These are phyloP conservation scores for Galleria mellonella DNA, from an alignment of 1,140 invertebrate species.

Conservation along the genomic window DNA sequence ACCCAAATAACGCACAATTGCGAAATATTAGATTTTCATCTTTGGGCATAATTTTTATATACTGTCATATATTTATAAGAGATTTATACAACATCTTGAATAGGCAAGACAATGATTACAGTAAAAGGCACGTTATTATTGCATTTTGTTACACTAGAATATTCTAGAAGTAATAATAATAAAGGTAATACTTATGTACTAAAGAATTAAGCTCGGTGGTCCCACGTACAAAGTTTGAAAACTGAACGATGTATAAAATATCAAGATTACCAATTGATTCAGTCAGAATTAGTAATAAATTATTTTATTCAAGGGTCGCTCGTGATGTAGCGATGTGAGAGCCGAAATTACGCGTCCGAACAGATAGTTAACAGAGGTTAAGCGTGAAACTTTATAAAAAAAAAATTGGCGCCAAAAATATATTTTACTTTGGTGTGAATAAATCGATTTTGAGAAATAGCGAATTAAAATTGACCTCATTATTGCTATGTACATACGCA, in stretches of 20 bases:
- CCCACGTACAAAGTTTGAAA: conserved; percentile 1
- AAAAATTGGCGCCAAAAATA: too few species aligned
- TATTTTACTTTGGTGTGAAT: too few species aligned
- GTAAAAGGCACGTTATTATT: conserved; percentile 37
- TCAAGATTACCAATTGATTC: conserved; percentile 1
- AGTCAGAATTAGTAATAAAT: conserved; percentile 6
- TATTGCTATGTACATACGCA: too few species aligned
- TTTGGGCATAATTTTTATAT: too few species aligned
- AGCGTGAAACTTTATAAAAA: too few species aligned
- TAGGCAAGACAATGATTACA: conserved; percentile 39
- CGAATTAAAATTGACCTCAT: too few species aligned
- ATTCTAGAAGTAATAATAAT: neutral
- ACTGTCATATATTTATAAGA: too few species aligned
- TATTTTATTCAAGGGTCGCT: neutral
- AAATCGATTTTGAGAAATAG: too few species aligned
- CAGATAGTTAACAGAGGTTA: neutral
- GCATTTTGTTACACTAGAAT: conserved; percentile 15
- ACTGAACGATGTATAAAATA: conserved; percentile 1
- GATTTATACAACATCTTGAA: conserved; percentile 10
- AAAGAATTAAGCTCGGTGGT: conserved; percentile 12
- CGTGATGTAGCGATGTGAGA: too few species aligned
- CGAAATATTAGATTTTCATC: too few species aligned
- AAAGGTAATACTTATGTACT: neutral
- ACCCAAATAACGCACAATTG: too few species aligned
- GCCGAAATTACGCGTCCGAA: neutral